Percentiles rank a stretch among this genome's conserved stretches.
These are phyloP conservation scores for Nycticorax nycticorax DNA, from an alignment of 2,113 vertebrate species.

Conservation along the genomic window DNA sequence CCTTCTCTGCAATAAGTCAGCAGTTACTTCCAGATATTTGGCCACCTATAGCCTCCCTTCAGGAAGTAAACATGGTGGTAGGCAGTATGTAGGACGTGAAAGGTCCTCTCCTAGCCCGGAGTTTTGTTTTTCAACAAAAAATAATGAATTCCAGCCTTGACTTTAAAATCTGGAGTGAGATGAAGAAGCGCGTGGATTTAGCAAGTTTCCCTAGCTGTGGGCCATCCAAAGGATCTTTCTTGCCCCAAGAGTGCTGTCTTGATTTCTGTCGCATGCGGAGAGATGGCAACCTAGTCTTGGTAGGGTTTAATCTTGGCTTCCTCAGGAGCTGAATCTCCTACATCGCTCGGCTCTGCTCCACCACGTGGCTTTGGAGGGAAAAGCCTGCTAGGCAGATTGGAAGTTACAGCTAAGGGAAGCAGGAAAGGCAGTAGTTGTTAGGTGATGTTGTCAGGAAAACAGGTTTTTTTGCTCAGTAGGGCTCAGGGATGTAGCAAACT, in stretches of 20 bases:
- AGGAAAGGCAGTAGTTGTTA: background rate
- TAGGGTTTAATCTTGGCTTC: background rate
- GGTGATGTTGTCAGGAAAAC: background rate
- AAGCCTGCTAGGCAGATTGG: background rate
- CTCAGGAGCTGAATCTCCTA: background rate
- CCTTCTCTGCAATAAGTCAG: background rate
- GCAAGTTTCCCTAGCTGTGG: background rate
- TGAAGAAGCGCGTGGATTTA: background rate
- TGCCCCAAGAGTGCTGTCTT: background rate
- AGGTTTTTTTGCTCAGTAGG: background rate
- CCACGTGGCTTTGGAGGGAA: background rate
- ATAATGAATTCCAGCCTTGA: background rate
- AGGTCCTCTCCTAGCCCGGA: background rate
- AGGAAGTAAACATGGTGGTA: background rate
- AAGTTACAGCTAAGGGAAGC: background rate
- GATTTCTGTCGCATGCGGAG: background rate
- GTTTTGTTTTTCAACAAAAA: background rate
- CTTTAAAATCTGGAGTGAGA: background rate
- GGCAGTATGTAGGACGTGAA: background rate
- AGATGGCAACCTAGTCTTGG: background rate
- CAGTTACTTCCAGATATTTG: background rate
- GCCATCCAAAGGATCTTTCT: background rate
- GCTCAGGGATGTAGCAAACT: background rate
- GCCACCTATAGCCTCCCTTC: background rate
- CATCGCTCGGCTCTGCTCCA: accelerated